Conservation (phyloP, 1,140 invertebrate species). For the Trichoplusia ni region DNA sequence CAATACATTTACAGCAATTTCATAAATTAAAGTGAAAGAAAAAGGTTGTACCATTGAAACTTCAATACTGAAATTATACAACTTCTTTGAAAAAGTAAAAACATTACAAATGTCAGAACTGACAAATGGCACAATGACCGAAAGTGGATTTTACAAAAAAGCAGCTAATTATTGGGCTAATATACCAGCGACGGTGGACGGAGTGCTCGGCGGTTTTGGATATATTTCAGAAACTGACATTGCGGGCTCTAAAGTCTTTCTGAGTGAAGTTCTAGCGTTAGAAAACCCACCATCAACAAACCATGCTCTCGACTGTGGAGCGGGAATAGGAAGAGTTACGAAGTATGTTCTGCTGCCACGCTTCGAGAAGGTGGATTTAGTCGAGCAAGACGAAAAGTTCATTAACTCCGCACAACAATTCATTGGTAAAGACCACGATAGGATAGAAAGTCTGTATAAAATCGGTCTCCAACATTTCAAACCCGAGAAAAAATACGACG, state of each 20-base stretch:
- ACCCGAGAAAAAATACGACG: constrained; percentile 90
- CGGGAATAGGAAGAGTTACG: constrained; percentile 97
- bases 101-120: not conserved
- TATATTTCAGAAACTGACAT: constrained; percentile 93
- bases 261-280: constrained; percentile 85
- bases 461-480: constrained; percentile 90
- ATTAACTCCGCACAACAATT: no score
- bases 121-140: constrained; percentile 40
- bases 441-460: no score
- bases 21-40: no score
- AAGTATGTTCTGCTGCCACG: constrained; percentile 93
- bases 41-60: not conserved
- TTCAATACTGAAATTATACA: not conserved
- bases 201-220: constrained; percentile 97
- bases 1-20: no score
- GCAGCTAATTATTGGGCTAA: constrained; percentile 92
- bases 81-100: no score
- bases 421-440: constrained; percentile 54
- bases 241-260: constrained; percentile 91
- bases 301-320: constrained; percentile 96
- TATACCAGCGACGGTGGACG: constrained; percentile 93
- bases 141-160: constrained; percentile 85
- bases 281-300: constrained; percentile 83
- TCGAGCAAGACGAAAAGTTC: constrained; percentile 93
- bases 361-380: constrained; percentile 95